phyloP scores from a whole-genome alignment of 2,113 vertebrate genomes.

The Aleadryas rufinucha region DNA sequence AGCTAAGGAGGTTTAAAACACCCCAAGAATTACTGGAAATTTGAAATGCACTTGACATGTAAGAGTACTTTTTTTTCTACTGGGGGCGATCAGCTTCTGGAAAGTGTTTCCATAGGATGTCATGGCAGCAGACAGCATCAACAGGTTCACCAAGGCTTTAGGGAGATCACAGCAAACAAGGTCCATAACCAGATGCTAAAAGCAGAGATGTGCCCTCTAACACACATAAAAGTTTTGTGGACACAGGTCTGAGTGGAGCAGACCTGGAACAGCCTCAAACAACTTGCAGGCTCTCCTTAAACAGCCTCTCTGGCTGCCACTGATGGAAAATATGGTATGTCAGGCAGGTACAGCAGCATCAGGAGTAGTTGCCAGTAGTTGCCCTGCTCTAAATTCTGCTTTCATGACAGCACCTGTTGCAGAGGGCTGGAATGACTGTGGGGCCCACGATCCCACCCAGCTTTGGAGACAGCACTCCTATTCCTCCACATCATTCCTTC shows the following conservation, averaged over 20 bases:
- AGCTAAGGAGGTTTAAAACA: neutral
- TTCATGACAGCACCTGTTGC: neutral
- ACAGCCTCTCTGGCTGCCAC: neutral
- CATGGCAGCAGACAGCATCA: neutral
- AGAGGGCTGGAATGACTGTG: neutral
- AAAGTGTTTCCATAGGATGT: neutral
- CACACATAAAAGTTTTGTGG: neutral
- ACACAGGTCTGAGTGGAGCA: neutral
- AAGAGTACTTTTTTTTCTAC: neutral
- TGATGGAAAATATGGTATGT: neutral
- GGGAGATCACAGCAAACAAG: neutral
- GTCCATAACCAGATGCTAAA: neutral
- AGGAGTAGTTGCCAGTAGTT: neutral
- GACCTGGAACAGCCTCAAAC: neutral
- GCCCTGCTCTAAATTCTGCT: neutral
- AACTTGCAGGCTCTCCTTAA: neutral
- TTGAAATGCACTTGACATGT: neutral
- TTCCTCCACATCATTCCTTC: neutral
- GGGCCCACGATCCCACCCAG: neutral
- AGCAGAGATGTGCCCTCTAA: neutral
- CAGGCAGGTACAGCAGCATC: accelerated
- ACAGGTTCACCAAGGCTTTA: neutral
- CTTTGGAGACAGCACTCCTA: neutral
- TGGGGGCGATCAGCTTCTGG: neutral
- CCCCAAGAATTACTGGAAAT: neutral